Conservation (phyloP, 92 coral and sea anemone species). For the Siderastrea siderea region DNA sequence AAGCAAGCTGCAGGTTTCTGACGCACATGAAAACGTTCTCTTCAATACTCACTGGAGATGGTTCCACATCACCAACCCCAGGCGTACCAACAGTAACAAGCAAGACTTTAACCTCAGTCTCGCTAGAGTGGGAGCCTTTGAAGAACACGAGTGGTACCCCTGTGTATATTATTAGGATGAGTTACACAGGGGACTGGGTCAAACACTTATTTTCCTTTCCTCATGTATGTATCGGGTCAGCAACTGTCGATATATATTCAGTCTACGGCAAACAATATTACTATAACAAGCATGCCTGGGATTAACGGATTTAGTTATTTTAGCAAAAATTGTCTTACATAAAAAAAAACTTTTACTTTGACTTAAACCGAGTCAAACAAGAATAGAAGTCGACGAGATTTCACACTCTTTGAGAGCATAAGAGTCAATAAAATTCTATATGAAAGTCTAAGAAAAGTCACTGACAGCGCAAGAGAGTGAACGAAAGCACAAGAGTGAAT, state of each 20-base stretch:
- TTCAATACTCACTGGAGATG: conserved; percentile 33
- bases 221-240: neutral
- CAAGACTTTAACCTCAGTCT: conserved; percentile 35
- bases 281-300: too few relatives aligned
- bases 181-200: conserved; percentile 8
- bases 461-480: too few relatives aligned
- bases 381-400: too few relatives aligned
- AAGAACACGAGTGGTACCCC: conserved; percentile 49
- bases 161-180: conserved; percentile 64
- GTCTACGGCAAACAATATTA: too few relatives aligned
- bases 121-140: conserved; percentile 69
- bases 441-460: too few relatives aligned
- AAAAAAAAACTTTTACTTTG: too few relatives aligned
- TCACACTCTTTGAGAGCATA: too few relatives aligned
- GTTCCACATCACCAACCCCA: conserved; percentile 10
- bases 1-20: conserved; percentile 62
- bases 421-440: too few relatives aligned
- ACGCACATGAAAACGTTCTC: conserved; percentile 21
- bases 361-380: too few relatives aligned
- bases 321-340: too few relatives aligned
- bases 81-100: conserved; percentile 40
- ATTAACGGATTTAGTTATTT: too few relatives aligned
- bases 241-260: neutral
- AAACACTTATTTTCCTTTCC: neutral
- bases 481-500: too few relatives aligned